Percentiles rank a stretch among this genome's conserved stretches.
These are phyloP conservation scores for Caenorhabditis doughertyi DNA, from an alignment of 2,888 invertebrate species.

Conservation along the genomic window DNA sequence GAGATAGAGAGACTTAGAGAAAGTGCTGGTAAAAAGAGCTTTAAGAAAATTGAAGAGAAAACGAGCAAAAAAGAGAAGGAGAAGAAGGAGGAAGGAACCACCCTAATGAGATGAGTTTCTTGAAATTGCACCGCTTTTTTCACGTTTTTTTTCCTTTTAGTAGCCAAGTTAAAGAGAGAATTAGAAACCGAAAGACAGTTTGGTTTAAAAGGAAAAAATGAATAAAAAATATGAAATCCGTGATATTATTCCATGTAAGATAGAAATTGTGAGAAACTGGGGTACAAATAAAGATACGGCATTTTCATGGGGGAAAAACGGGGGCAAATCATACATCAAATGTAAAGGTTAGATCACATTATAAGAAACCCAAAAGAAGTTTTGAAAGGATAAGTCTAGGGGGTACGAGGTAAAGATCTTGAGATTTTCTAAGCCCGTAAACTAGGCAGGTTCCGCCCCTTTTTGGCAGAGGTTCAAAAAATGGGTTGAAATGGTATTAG, in stretches of 20 bases:
- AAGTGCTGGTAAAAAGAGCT: background rate
- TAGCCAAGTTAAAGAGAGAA: background rate
- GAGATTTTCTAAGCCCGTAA: too few species aligned
- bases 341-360: too few species aligned
- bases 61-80: background rate
- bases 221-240: background rate
- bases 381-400: too few species aligned
- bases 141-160: background rate
- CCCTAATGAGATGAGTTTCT: conserved; percentile 34
- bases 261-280: background rate
- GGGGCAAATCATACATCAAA: too few species aligned
- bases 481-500: too few species aligned
- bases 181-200: conserved; percentile 5
- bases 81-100: conserved; percentile 15
- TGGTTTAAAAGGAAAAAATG: background rate
- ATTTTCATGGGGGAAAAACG: too few species aligned
- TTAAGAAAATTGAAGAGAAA: conserved; percentile 2
- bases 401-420: too few species aligned
- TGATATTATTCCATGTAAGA: too few species aligned
- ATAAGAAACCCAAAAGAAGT: too few species aligned
- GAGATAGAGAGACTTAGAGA: background rate
- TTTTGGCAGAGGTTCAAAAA: too few species aligned
- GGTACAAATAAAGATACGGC: too few species aligned
- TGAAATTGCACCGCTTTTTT: conserved; percentile 3
- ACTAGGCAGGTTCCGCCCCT: too few species aligned